Evolutionary conservation across 2,888 invertebrate genomes (phyloP).

Genomic region (Polylopha cassiicola): DNA sequence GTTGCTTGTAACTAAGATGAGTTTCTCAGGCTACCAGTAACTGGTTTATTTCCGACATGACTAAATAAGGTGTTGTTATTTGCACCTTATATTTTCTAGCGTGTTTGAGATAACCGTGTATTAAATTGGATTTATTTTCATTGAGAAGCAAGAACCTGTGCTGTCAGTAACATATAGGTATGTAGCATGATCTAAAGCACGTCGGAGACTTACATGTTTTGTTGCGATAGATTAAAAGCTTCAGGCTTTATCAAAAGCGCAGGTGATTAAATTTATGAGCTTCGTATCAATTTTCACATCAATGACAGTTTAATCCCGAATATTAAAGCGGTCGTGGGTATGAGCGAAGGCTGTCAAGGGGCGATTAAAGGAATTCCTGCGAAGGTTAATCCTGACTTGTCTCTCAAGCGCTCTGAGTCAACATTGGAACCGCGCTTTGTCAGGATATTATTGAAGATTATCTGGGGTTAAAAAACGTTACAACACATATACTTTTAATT

Average conservation of each 20-base stretch:
- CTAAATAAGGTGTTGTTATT: conserved; percentile 67
- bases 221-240: conserved; percentile 17
- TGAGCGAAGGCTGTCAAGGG: conserved; percentile 53
- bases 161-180: neutral
- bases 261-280: conserved; percentile 45
- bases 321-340: conserved; percentile 26
- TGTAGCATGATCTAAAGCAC: conserved; percentile 4
- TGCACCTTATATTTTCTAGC: conserved; percentile 58
- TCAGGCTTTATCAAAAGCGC: conserved; percentile 33
- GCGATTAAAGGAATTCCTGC: conserved; percentile 45
- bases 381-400: conserved; percentile 40
- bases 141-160: conserved; percentile 36
- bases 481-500: neutral
- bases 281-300: conserved; percentile 57
- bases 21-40: conserved; percentile 69
- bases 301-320: conserved; percentile 52
- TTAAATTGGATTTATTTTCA: conserved; percentile 45
- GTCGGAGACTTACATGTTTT: conserved; percentile 8
- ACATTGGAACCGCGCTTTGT: conserved; percentile 3
- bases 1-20: conserved; percentile 46
- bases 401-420: conserved; percentile 24
- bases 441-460: conserved; percentile 3
- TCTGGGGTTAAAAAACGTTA: conserved; percentile 3
- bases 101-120: conserved; percentile 34
- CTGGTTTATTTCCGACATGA: conserved; percentile 63